phyloP scores from a whole-genome alignment of 2,113 vertebrate genomes.

The Tachysurus vachellii region DNA sequence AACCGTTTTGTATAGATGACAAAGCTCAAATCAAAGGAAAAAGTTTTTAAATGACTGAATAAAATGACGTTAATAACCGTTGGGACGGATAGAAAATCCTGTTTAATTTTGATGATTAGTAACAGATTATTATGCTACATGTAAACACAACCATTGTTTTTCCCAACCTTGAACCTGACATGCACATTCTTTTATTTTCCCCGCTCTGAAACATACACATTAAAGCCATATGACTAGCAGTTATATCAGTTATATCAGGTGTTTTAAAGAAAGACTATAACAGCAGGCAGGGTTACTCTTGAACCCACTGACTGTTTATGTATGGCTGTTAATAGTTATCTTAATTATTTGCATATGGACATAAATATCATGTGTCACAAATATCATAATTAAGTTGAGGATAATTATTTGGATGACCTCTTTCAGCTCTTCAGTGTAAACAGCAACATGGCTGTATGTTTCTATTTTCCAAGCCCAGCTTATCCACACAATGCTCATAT shows the following conservation, averaged over 20 bases:
- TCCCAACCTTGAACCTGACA: background rate
- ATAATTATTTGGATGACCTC: conserved; percentile 35
- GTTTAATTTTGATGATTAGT: background rate
- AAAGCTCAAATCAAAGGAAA: background rate
- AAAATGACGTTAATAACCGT: background rate
- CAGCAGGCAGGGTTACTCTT: background rate
- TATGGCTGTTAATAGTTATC: conserved; percentile 9
- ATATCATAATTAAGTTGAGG: background rate
- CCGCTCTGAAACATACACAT: too few species aligned
- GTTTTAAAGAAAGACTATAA: background rate
- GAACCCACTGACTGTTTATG: background rate
- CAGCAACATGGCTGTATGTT: conserved; percentile 13
- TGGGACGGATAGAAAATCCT: background rate
- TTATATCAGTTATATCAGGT: background rate
- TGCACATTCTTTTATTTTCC: background rate
- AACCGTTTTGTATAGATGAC: background rate
- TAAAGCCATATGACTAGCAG: background rate
- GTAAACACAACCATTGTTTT: background rate
- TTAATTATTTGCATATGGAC: background rate
- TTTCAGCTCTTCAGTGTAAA: conserved; percentile 10
- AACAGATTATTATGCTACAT: background rate
- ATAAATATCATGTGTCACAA: background rate
- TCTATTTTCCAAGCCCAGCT: conserved; percentile 33
- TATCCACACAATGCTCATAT: conserved; percentile 31
- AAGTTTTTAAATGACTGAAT: background rate